Percentiles rank a stretch among this genome's conserved stretches.
Conservation (phyloP, 2,888 invertebrate genomes). For the Hemistola chrysoprasaria region DNA sequence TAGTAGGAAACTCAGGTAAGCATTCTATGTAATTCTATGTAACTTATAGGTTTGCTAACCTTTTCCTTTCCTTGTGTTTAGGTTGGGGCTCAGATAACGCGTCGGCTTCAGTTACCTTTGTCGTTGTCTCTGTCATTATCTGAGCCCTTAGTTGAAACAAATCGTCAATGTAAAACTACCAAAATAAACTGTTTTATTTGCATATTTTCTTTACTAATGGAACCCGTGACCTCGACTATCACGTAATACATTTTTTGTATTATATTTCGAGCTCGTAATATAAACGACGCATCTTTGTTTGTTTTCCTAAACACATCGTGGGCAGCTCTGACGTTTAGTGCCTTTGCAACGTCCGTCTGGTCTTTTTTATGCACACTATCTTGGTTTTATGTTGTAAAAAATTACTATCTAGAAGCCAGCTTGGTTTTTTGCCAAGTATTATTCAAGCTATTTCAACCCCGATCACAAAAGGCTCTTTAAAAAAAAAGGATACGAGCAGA, state of each 20-base stretch:
- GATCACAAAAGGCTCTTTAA: too few species aligned
- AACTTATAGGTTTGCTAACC: too few species aligned
- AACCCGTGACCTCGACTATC: conserved; percentile 4
- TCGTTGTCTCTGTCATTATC: too few species aligned
- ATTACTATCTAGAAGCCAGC: background rate
- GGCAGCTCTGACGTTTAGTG: conserved; percentile 41
- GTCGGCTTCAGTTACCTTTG: too few species aligned
- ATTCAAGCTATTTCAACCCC: too few species aligned
- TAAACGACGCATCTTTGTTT: conserved; percentile 39
- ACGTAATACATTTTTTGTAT: conserved; percentile 1
- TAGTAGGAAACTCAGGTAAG: too few species aligned
- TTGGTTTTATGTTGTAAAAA: conserved; percentile 22
- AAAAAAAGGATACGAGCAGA: too few species aligned
- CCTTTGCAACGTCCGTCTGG: conserved; percentile 37
- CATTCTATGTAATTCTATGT: too few species aligned
- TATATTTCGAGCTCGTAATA: conserved; percentile 15
- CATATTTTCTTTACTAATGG: background rate
- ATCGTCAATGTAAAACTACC: background rate
- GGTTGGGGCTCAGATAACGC: too few species aligned
- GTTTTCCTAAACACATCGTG: conserved; percentile 37
- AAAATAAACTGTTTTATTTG: background rate
- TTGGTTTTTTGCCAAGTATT: too few species aligned
- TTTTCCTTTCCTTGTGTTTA: too few species aligned
- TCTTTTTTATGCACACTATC: conserved; percentile 39
- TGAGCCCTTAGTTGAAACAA: too few species aligned